Percentiles rank a stretch among this genome's conserved stretches.
Conservation (phyloP, 2,888 invertebrate genomes). For the Zaprionus bogoriensis region DNA sequence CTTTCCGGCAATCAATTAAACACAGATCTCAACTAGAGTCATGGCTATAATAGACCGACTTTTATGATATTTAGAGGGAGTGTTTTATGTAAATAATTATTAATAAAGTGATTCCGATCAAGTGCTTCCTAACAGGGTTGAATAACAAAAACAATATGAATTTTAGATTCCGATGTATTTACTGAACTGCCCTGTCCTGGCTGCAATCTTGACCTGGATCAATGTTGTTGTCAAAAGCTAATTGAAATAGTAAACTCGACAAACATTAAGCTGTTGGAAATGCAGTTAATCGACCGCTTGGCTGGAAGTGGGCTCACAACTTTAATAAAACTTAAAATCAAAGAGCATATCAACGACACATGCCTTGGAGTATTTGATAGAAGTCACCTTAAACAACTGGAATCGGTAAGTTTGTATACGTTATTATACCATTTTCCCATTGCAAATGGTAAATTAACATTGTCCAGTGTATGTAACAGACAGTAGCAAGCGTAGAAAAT, state of each 20-base stretch:
- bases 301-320: conserved; percentile 93
- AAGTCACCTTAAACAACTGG: conserved; percentile 89
- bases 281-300: conserved; percentile 91
- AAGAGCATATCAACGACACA: conserved; percentile 91
- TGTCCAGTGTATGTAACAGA: too few relatives aligned
- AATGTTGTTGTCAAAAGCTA: conserved; percentile 86
- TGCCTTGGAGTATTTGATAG: conserved; percentile 94
- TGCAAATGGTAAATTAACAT: too few relatives aligned
- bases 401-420: conserved; percentile 84
- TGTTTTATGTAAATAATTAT: background rate
- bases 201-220: conserved; percentile 86
- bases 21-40: too few relatives aligned
- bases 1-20: too few relatives aligned
- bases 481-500: too few relatives aligned
- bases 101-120: too few relatives aligned
- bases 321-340: conserved; percentile 92
- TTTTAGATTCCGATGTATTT: conserved; percentile 56
- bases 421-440: too few relatives aligned
- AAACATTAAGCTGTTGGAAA: conserved; percentile 89
- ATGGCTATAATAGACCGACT: too few relatives aligned
- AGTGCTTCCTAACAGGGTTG: too few relatives aligned
- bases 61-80: too few relatives aligned
- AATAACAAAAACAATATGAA: background rate
- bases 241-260: conserved; percentile 88
- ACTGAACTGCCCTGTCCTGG: conserved; percentile 86